Conservation (phyloP, 2,113 vertebrate genomes). For the Scalopus aquaticus region DNA sequence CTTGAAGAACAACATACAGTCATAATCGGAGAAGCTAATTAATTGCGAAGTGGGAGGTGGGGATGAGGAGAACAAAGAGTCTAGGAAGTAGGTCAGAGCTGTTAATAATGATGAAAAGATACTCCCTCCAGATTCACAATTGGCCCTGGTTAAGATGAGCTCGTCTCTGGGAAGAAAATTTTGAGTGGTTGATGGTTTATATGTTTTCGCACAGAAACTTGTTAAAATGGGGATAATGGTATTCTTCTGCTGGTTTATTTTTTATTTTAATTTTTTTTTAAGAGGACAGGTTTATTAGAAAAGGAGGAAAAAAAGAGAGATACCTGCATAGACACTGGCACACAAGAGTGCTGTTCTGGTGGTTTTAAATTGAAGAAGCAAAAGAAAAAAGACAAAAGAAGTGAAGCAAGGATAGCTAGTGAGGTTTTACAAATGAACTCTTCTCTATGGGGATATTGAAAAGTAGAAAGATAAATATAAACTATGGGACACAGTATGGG, state of each 20-base stretch:
- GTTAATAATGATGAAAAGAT: neutral
- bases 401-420: neutral
- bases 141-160: neutral
- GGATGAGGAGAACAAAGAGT: neutral
- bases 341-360: neutral
- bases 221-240: neutral
- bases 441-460: neutral
- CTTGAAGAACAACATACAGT: neutral
- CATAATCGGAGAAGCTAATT: neutral
- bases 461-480: neutral
- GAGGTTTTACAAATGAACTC: neutral
- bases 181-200: neutral
- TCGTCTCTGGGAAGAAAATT: neutral
- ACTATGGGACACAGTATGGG: too few relatives aligned
- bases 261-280: too few relatives aligned
- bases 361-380: neutral
- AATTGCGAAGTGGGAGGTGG: neutral
- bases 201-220: neutral
- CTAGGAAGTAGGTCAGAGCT: neutral
- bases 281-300: too few relatives aligned
- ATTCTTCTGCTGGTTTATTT: neutral
- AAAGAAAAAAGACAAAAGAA: neutral
- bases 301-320: too few relatives aligned
- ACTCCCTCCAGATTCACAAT: neutral
- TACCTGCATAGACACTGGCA: too few relatives aligned